Evolutionary conservation across 2,888 invertebrate genomes (phyloP), one percentile per base, ranked within the genome.

Genomic region (Aphidius colemani): DNA sequence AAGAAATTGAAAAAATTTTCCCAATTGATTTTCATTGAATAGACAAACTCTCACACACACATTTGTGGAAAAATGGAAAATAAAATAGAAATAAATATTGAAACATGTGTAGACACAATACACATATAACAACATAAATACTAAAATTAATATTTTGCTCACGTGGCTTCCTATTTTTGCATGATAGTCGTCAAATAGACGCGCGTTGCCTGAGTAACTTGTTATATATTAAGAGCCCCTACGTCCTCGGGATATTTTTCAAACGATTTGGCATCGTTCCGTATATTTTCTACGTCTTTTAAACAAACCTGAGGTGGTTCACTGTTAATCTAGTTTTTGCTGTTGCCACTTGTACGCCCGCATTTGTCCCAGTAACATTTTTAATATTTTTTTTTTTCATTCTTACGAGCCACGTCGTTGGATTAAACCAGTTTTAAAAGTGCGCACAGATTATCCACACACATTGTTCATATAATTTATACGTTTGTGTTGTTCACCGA

Each of bases 131-230:
- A 7, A 46, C 3, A 46, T 11, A 46, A 46, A 48, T n/a, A 10
- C 11, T 4, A 48, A 48, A 13, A 48, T 48, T 13, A 11, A 13
- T 48, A 48, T 48, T 13, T 7, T 7, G 13, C 65, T 72, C 74
- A 72, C 73, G 74, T 74, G 73, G 69, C 53, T 76, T 76, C 74
- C 74, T 75, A 76, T 75, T 75, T 76, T 74, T 70, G 75, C 66
- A 56, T 44, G 9, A 10, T 30, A 46, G 39, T 39, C 39, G 30
- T 45, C 10, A 13, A 30, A 30, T 30, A 18, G 30, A 45, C 49
- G 55, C 51, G 40, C 30, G 30, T 30, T 45, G 66, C 45, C 58
- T 59, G 59, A 53, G 50, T 61, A 53, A 59, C 48, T 51, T 57
- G 39, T 13, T 72, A 73, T 76, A 75, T 75, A 77, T 76, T 75